These are phyloP conservation scores for Brachionus angularis DNA, from an alignment of 1,140 invertebrate species.

Conservation along the genomic window DNA sequence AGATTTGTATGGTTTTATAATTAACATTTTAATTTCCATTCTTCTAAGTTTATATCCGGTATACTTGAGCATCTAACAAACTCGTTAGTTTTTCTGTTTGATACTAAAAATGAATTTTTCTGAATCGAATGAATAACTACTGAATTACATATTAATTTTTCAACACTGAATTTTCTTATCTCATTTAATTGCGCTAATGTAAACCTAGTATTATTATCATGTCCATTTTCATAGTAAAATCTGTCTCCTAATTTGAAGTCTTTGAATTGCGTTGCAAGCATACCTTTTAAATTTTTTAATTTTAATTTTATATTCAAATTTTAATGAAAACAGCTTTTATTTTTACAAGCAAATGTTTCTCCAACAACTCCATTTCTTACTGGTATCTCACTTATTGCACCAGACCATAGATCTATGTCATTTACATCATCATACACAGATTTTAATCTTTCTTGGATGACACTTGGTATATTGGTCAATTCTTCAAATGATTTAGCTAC, in stretches of 20 bases:
- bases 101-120: not conserved
- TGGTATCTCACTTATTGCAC: not conserved
- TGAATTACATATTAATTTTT: conserved; percentile 22
- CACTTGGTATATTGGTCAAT: conserved; percentile 35
- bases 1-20: too few relatives aligned
- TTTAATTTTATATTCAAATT: not conserved
- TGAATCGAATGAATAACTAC: not conserved
- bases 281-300: conserved; percentile 26
- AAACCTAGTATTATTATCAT: conserved; percentile 12
- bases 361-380: conserved; percentile 1
- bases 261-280: conserved; percentile 86
- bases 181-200: conserved; percentile 8
- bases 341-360: conserved; percentile 43
- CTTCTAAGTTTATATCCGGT: too few relatives aligned
- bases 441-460: not conserved
- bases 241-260: conserved; percentile 82
- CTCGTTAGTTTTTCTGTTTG: too few relatives aligned
- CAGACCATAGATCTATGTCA: conserved; percentile 38
- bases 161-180: conserved; percentile 33
- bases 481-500: conserved; percentile 45
- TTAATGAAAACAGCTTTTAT: not conserved
- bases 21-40: too few relatives aligned
- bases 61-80: too few relatives aligned
- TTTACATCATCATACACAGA: not conserved
- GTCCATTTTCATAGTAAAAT: conserved; percentile 80